These are phyloP conservation scores for Enteromius anoplus DNA, from an alignment of 2,797 vertebrate genomes.

Conservation along the genomic window DNA sequence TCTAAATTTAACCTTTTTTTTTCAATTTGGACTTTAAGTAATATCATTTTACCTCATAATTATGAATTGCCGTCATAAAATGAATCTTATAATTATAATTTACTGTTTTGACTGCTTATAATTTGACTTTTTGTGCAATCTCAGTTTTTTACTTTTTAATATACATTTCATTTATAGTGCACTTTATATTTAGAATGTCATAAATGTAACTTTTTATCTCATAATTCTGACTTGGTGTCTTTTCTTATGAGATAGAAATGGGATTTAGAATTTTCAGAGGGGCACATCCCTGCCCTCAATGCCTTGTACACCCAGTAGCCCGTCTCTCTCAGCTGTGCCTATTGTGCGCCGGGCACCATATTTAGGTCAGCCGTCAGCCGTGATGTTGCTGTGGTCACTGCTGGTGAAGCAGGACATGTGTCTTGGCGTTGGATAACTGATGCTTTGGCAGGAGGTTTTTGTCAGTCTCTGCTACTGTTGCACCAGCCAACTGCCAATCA, in stretches of 20 bases:
- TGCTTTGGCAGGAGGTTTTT: conserved; percentile 50
- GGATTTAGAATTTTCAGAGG: background rate
- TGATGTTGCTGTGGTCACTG: conserved; percentile 41
- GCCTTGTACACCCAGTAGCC: conserved; percentile 36
- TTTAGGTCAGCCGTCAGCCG: conserved; percentile 56
- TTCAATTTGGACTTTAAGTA: background rate
- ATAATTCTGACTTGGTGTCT: background rate
- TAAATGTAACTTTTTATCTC: background rate
- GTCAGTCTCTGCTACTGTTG: conserved; percentile 26
- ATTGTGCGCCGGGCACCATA: conserved; percentile 55
- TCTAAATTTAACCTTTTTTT: background rate
- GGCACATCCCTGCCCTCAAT: conserved; percentile 19
- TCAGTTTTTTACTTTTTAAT: background rate
- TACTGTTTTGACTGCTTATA: background rate
- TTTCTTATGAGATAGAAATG: background rate
- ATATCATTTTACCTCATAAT: background rate
- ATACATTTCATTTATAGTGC: background rate
- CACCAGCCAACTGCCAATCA: conserved; percentile 38
- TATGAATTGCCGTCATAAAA: background rate
- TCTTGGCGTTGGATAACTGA: conserved; percentile 43
- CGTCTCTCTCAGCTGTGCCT: conserved; percentile 36
- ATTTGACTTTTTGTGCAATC: background rate
- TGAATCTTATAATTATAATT: background rate
- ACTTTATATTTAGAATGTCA: background rate
- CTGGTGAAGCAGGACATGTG: conserved; percentile 45